Base-by-base conservation (phyloP, 2,113 vertebrate genomes). In the Oophaga pumilio region DNA sequence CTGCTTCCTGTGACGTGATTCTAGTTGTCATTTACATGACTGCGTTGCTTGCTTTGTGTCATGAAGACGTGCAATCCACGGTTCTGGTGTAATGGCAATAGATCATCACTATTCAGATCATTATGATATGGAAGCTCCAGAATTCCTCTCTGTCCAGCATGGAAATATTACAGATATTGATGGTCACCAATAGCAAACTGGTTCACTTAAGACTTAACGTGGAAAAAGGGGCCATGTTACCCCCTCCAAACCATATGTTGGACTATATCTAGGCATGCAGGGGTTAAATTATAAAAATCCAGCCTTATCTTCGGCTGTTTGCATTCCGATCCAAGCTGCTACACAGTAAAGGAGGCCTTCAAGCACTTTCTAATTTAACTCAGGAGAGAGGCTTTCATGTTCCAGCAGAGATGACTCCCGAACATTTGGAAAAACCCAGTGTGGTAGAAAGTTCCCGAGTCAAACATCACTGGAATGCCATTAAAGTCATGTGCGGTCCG, bases 351-450 rank as follows among this genome's bases (percentile, higher is more conserved):
- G 17, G 18, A 74, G 43, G 43, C 71, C 50, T 9, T 79, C 85
- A 53, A 66, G 60, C 85, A 86, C 85, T 62, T 78, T 69, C 79
- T 86, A 86, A 86, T 62, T 79, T 79, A 77, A 64, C 73, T 78
- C 84, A 68, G n/a, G 64, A 52, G 28, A 50, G 15, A n/a, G 78
- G 2, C 85, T 86, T 86, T 86, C 49, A 86, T 56, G 85, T 68
- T 78, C 22, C 49, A 50, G 56, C 22, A 26, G 53, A 24, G 26
- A 22, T 43, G 33, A 28, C 68, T 28, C 4, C 33, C 33, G 7
- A 71, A 33, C 26, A 15, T 17, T 28, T 33, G 68, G 68, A 33
- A 33, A 71, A 71, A 73, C 33, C 28, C 69, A 71, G 68, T 71
- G 69, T 49, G 69, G 69, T 73, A 49, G 14, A 52, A 24, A 28